Conservation (phyloP, 2,113 vertebrate genomes). For the Dendropsophus ebraccatus region DNA sequence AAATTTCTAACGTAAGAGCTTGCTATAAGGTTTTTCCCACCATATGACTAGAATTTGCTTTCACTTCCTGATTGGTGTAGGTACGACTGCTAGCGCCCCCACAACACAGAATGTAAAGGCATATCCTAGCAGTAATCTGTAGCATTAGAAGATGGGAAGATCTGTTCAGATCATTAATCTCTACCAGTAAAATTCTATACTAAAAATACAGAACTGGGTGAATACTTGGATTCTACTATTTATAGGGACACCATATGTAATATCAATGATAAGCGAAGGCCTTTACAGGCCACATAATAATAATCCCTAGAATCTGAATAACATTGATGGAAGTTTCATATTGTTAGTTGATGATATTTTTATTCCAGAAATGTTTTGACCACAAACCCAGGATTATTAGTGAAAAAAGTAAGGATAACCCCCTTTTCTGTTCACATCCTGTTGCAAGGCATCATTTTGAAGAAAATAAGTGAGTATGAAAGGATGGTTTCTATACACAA, state of each 20-base stretch:
- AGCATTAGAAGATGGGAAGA: no score
- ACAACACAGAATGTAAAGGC: no score
- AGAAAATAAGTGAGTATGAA: slow-evolving; percentile 88
- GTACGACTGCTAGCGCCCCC: no score
- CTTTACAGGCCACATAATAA: neutral
- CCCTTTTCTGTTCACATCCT: slow-evolving; percentile 89
- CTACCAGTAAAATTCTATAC: no score
- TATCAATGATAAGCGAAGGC: neutral
- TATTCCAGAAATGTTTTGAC: slow-evolving; percentile 95
- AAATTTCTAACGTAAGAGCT: no score
- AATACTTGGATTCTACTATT: no score
- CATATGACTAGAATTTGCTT: no score
- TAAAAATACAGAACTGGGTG: no score
- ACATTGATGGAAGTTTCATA: neutral
- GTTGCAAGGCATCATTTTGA: slow-evolving; percentile 92
- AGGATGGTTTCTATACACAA: neutral
- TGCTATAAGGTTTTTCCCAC: no score
- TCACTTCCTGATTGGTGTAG: no score
- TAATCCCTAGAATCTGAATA: neutral
- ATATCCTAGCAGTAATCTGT: no score
- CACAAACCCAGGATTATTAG: slow-evolving; percentile 99
- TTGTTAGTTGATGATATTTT: slow-evolving; percentile 51
- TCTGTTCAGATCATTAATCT: no score
- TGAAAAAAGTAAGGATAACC: slow-evolving; percentile 92
- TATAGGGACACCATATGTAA: neutral